Conservation (phyloP, 2,888 invertebrate genomes). For the Drosophila antonietae region DNA sequence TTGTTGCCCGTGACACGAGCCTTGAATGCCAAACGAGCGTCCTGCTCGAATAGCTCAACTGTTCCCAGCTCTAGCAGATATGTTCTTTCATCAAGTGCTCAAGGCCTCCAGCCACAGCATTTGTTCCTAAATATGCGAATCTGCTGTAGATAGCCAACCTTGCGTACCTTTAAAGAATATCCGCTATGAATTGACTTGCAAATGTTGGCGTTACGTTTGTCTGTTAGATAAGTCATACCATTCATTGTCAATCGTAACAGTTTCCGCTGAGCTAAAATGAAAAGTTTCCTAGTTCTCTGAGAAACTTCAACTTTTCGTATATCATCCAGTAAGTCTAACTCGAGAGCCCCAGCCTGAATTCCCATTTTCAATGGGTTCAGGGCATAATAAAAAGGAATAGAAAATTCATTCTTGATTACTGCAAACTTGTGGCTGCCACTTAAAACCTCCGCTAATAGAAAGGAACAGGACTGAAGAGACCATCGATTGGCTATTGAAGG, state of each 20-base stretch:
- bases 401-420: neutral
- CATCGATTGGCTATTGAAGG: conserved; percentile 27
- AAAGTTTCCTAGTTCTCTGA: too few relatives aligned
- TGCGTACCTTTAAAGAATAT: neutral
- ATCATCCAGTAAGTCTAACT: too few relatives aligned
- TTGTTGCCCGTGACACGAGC: conserved; percentile 7
- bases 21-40: neutral
- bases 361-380: too few relatives aligned
- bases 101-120: neutral
- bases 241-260: too few relatives aligned
- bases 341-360: too few relatives aligned
- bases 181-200: too few relatives aligned
- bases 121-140: neutral
- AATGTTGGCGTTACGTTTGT: too few relatives aligned
- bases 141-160: too few relatives aligned
- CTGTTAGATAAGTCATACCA: too few relatives aligned
- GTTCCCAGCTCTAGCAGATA: neutral
- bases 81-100: neutral
- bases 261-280: too few relatives aligned
- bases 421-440: neutral
- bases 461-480: neutral
- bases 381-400: too few relatives aligned
- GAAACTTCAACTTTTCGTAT: too few relatives aligned
- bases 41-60: neutral
- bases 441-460: neutral